phyloP scores from a whole-genome alignment of 2,113 vertebrate genomes.

The Pseudorectes ferrugineus region DNA sequence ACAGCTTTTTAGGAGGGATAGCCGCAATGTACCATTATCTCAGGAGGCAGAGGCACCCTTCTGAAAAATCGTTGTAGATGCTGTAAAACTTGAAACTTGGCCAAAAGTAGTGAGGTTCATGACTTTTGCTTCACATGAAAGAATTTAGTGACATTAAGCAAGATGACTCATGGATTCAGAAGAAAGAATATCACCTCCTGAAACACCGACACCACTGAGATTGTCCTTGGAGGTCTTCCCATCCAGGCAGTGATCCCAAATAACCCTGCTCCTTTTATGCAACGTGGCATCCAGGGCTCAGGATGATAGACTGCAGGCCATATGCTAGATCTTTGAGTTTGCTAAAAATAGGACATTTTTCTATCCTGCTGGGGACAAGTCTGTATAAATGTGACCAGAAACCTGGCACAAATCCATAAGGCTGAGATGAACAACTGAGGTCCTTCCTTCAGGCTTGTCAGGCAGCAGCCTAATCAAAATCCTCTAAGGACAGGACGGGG shows the following conservation, averaged over 20 bases:
- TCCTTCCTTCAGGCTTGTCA: constrained; percentile 17
- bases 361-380: neutral
- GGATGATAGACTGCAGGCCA: constrained; percentile 44
- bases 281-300: neutral
- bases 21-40: neutral
- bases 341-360: constrained; percentile 37
- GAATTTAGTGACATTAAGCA: neutral
- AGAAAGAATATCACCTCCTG: neutral
- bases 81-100: neutral
- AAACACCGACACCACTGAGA: neutral
- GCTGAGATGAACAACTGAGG: constrained; percentile 13
- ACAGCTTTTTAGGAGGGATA: neutral
- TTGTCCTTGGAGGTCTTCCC: constrained; percentile 37
- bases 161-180: neutral
- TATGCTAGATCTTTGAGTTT: constrained; percentile 13
- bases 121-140: neutral
- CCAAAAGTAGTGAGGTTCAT: neutral
- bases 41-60: neutral
- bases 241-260: constrained; percentile 14
- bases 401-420: constrained; percentile 39
- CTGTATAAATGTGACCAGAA: constrained; percentile 32
- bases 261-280: constrained; percentile 21
- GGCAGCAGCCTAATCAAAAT: neutral
- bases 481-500: neutral
- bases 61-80: neutral